A percentile compares a stretch with the other conserved stretches of the same genome.
Conservation (phyloP, 1,140 invertebrate species). For the Carposina sasakii region DNA sequence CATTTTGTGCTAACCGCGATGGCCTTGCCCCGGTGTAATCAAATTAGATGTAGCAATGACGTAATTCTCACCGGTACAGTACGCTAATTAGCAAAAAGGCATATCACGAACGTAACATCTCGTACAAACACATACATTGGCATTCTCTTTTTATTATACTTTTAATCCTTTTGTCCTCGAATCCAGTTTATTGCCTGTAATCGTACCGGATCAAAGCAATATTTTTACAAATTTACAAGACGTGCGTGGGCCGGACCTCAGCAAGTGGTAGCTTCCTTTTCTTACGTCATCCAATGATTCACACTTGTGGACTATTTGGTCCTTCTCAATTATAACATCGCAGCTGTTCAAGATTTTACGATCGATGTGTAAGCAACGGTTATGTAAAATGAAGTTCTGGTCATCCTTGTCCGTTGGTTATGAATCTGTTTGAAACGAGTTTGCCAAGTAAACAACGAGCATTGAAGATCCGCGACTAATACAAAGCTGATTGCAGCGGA, state of each 20-base stretch:
- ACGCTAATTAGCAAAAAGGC: conserved; percentile 53
- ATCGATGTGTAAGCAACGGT: too few relatives aligned
- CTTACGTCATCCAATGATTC: conserved; percentile 58
- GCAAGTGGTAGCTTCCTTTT: conserved; percentile 61
- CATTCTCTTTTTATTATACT: too few relatives aligned
- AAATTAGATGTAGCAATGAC: conserved; percentile 64
- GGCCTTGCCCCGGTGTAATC: conserved; percentile 58
- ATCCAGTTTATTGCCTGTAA: conserved; percentile 28
- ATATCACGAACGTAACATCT: too few relatives aligned
- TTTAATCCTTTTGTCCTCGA: too few relatives aligned
- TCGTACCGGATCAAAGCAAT: conserved; percentile 30
- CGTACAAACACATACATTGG: too few relatives aligned
- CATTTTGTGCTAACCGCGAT: conserved; percentile 32
- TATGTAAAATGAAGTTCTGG: too few relatives aligned
- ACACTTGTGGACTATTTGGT: conserved; percentile 35
- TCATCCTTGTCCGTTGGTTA: conserved; percentile 18
- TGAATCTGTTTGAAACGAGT: conserved; percentile 19
- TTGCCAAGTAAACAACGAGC: conserved; percentile 1
- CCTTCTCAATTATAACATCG: conserved; percentile 39
- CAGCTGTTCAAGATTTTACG: too few relatives aligned
- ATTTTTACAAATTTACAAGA: conserved; percentile 34
- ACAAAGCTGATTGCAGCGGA: conserved; percentile 38
- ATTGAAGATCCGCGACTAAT: conserved; percentile 11
- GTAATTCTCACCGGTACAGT: conserved; percentile 43
- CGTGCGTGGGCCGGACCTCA: conserved; percentile 45